These are phyloP conservation scores for Diceros bicornis DNA, from an alignment of 2,797 vertebrate genomes.

Conservation along the genomic window DNA sequence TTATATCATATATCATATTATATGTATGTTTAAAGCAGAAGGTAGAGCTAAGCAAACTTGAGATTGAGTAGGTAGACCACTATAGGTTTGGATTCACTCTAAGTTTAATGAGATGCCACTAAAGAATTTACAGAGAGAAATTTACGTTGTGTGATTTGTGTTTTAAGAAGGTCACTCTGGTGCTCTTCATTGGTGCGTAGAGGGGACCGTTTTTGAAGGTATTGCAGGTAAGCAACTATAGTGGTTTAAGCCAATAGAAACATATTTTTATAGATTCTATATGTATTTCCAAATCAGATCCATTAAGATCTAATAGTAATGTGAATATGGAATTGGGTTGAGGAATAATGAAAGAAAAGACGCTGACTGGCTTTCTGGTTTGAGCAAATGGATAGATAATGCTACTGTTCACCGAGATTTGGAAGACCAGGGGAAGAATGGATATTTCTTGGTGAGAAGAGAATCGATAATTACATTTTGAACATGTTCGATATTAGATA, in stretches of 20 bases:
- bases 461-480: neutral
- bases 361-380: neutral
- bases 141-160: neutral
- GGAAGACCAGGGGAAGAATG: neutral
- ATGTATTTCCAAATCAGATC: constrained; percentile 15
- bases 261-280: neutral
- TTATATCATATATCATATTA: neutral
- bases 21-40: neutral
- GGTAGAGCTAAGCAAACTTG: neutral
- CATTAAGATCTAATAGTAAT: neutral
- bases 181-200: neutral
- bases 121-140: neutral
- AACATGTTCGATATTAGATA: neutral
- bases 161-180: neutral
- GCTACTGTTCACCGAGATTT: neutral
- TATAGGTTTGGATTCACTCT: neutral
- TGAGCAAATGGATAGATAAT: neutral
- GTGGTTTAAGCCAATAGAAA: neutral
- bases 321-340: neutral
- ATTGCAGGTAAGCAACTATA: neutral
- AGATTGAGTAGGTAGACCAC: neutral
- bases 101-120: neutral
- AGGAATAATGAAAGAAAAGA: neutral
- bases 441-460: neutral
- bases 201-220: neutral